These are phyloP conservation scores for Paramuricea clavata DNA, from an alignment of 92 coral and sea anemone genomes.

Conservation along the genomic window DNA sequence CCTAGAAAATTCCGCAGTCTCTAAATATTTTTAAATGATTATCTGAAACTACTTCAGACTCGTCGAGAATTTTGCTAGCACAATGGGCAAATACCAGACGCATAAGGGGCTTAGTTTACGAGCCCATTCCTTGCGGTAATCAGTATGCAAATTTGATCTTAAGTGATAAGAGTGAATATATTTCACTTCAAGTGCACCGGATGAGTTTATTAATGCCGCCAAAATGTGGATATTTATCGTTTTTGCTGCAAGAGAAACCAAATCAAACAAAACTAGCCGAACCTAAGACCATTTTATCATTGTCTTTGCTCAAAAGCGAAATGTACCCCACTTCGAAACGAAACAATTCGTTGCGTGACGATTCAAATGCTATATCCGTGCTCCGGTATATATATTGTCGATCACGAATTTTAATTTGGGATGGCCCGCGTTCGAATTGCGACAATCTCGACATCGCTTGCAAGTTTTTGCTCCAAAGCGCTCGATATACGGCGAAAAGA, in stretches of 20 bases:
- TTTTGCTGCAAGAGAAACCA: neutral
- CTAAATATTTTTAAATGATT: neutral
- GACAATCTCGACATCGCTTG: neutral
- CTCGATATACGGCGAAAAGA: neutral
- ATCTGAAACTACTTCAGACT: neutral
- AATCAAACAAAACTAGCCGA: neutral
- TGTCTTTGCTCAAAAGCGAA: constrained; percentile 6
- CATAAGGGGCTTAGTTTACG: constrained; percentile 9
- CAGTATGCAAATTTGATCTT: constrained; percentile 43
- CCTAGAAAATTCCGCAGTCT: neutral
- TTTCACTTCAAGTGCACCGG: neutral
- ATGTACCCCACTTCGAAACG: neutral
- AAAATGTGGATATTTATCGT: neutral
- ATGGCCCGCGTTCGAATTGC: constrained; percentile 46
- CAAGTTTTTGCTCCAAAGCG: neutral
- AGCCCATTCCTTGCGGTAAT: constrained; percentile 32
- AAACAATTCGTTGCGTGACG: constrained; percentile 25
- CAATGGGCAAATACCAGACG: constrained; percentile 32
- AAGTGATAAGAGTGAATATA: neutral
- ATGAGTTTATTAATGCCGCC: constrained; percentile 4
- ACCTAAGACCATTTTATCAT: neutral
- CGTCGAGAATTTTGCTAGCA: neutral
- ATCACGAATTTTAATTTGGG: constrained; percentile 52
- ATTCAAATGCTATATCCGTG: constrained; percentile 1
- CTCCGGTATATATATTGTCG: constrained; percentile 28